Conservation (phyloP, 2,888 invertebrate species). For the Chloroclystis v-ata region DNA sequence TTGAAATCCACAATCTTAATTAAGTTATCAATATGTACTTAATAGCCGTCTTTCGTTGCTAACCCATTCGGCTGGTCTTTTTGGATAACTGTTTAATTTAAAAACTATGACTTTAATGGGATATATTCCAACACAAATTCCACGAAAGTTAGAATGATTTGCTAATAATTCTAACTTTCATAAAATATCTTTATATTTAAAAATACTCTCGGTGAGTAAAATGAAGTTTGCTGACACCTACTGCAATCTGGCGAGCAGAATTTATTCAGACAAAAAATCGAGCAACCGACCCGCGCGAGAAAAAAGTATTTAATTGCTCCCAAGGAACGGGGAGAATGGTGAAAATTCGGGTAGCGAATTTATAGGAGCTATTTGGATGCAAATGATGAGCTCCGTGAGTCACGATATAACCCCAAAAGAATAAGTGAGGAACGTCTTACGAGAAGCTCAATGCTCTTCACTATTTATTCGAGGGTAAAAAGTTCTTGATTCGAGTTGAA, state of each 20-base stretch:
- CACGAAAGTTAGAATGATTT: too few relatives aligned
- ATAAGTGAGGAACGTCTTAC: slow-evolving; percentile 73
- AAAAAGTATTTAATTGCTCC: slow-evolving; percentile 77
- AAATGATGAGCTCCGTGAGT: slow-evolving; percentile 71
- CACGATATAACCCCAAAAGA: slow-evolving; percentile 68
- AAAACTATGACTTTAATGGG: too few relatives aligned
- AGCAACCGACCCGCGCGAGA: slow-evolving; percentile 49
- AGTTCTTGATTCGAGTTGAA: slow-evolving; percentile 31
- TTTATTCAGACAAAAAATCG: slow-evolving; percentile 66
- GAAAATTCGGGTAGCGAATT: slow-evolving; percentile 76
- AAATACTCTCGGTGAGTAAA: slow-evolving; percentile 36
- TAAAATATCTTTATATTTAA: too few relatives aligned
- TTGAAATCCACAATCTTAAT: too few relatives aligned
- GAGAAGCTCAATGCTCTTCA: slow-evolving; percentile 47
- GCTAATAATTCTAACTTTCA: too few relatives aligned
- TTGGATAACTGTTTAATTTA: too few relatives aligned
- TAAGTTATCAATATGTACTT: too few relatives aligned
- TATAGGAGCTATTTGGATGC: slow-evolving; percentile 77
- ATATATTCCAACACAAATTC: too few relatives aligned
- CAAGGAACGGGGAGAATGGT: slow-evolving; percentile 70
- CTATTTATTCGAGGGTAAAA: slow-evolving; percentile 52
- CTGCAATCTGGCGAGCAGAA: slow-evolving; percentile 63
- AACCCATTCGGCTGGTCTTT: too few relatives aligned
- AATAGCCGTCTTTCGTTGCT: too few relatives aligned
- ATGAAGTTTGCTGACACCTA: slow-evolving; percentile 54